Evolutionary conservation across 1,140 invertebrate species (phyloP).

Genomic region (Bombus sibiricus): DNA sequence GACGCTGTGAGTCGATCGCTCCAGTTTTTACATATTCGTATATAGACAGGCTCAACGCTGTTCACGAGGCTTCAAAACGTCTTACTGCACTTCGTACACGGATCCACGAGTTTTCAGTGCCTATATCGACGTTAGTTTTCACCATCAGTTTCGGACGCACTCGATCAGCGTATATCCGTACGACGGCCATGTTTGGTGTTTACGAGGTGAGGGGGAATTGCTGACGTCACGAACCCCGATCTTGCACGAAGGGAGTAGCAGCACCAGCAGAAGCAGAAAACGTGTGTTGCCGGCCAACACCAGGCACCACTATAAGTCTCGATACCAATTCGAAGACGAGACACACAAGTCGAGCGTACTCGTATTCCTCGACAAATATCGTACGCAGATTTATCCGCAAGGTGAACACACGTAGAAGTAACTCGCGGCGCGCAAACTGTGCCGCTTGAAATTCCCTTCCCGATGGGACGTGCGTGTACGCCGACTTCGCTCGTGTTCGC

Average conservation of each 20-base stretch:
- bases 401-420: conserved; percentile 40
- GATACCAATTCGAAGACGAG: neutral
- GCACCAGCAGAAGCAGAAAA: conserved; percentile 60
- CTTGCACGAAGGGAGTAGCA: conserved; percentile 72
- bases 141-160: conserved; percentile 67
- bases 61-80: conserved; percentile 12
- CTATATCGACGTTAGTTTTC: conserved; percentile 54
- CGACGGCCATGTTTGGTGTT: conserved; percentile 83
- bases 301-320: neutral
- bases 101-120: conserved; percentile 32
- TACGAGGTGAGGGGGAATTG: conserved; percentile 80
- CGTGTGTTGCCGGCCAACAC: conserved; percentile 63
- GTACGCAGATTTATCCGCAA: conserved; percentile 36
- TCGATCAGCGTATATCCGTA: conserved; percentile 73
- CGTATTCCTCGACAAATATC: conserved; percentile 14
- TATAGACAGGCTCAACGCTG: conserved; percentile 3
- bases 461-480: conserved; percentile 75
- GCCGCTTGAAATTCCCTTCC: conserved; percentile 65
- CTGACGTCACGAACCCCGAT: conserved; percentile 79
- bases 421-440: conserved; percentile 49
- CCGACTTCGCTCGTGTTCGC: conserved; percentile 70
- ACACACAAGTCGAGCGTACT: neutral
- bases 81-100: conserved; percentile 31
- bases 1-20: conserved; percentile 71
- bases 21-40: conserved; percentile 53